Conservation (phyloP, 2,113 vertebrate species). For the Gadus macrocephalus region DNA sequence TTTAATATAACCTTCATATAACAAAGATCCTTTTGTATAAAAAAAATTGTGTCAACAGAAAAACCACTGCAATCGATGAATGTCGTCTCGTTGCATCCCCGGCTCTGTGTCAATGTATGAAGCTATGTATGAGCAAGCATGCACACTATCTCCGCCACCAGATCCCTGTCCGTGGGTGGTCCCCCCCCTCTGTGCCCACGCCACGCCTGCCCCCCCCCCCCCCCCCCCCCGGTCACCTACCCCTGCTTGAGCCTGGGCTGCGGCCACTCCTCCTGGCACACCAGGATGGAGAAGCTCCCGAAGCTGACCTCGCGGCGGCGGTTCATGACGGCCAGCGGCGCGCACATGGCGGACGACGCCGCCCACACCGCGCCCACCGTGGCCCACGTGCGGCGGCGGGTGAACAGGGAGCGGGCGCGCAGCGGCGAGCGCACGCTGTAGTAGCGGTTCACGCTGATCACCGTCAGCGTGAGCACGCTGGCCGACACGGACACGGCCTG, state of each 20-base stretch:
- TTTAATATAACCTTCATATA: too few relatives aligned
- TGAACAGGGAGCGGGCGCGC: slow-evolving; percentile 83
- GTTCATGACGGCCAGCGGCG: slow-evolving; percentile 86
- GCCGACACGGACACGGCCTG: slow-evolving; percentile 86
- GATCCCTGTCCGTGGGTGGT: too few relatives aligned
- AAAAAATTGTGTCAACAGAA: too few relatives aligned
- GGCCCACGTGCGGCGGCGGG: slow-evolving; percentile 76
- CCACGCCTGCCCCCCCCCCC: too few relatives aligned
- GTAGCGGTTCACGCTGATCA: slow-evolving; percentile 88
- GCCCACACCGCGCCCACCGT: slow-evolving; percentile 83
- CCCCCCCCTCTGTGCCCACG: too few relatives aligned
- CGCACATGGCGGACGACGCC: slow-evolving; percentile 82
- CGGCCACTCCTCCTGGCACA: slow-evolving; percentile 88
- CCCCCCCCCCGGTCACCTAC: slow-evolving; percentile 38
- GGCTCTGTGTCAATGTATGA: too few relatives aligned
- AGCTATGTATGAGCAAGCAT: too few relatives aligned
- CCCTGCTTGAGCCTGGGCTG: slow-evolving; percentile 83
- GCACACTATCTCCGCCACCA: too few relatives aligned
- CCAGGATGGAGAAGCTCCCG: slow-evolving; percentile 75
- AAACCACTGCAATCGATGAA: too few relatives aligned
- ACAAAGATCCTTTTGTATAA: too few relatives aligned
- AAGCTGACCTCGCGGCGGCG: slow-evolving; percentile 76
- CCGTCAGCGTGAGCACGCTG: slow-evolving; percentile 84
- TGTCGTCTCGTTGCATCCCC: too few relatives aligned
- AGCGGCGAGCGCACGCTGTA: slow-evolving; percentile 85